These are phyloP conservation scores for Pithys albifrons DNA, from an alignment of 2,113 vertebrate species.

Conservation along the genomic window DNA sequence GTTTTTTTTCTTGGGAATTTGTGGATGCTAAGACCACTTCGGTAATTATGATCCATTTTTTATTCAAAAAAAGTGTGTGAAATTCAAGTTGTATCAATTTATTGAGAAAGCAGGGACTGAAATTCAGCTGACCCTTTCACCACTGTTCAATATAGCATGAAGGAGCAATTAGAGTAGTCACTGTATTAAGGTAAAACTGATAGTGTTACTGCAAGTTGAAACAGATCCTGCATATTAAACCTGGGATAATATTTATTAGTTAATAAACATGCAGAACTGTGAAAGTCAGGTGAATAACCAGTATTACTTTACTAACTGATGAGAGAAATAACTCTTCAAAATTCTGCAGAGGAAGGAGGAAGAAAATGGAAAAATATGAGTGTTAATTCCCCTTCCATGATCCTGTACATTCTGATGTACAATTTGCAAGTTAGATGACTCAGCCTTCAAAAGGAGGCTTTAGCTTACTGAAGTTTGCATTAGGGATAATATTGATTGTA, in stretches of 20 bases:
- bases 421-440: constrained; percentile 39
- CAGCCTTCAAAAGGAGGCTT: constrained; percentile 20
- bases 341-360: background rate
- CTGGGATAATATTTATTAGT: background rate
- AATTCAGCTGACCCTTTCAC: background rate
- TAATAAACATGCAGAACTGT: background rate
- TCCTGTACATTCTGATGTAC: background rate
- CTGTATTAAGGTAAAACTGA: background rate
- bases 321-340: background rate
- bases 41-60: background rate
- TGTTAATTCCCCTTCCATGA: background rate
- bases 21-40: background rate
- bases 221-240: background rate
- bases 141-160: background rate
- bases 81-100: background rate
- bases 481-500: background rate
- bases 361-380: background rate
- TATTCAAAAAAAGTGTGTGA: background rate
- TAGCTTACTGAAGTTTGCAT: background rate
- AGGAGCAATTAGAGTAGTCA: background rate
- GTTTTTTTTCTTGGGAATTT: background rate
- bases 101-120: background rate
- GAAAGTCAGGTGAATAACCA: background rate
- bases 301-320: background rate
- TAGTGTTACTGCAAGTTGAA: background rate